A percentile compares a stretch with the other conserved stretches of the same genome.
phyloP scores from a whole-genome alignment of 2,888 invertebrate species.

The Zootermopsis nevadensis region DNA sequence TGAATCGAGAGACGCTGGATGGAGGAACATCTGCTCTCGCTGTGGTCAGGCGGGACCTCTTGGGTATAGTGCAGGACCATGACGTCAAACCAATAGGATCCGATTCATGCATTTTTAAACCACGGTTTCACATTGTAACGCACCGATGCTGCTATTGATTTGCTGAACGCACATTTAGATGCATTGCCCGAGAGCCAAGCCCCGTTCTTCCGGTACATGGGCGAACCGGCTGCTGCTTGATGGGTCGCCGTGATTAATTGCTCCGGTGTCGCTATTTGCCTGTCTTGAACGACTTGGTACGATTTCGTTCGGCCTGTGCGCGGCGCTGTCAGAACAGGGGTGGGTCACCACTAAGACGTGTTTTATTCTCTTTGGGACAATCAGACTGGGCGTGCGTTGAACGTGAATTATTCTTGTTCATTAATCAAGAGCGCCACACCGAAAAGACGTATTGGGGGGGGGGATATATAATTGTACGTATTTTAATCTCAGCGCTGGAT shows the following conservation, averaged over 20 bases:
- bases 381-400: no score
- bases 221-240: background rate
- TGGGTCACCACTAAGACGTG: no score
- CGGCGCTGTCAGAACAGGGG: no score
- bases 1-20: no score
- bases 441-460: no score
- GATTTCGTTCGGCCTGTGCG: no score
- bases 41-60: background rate
- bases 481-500: no score
- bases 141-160: slow-evolving; percentile 30
- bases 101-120: slow-evolving; percentile 42
- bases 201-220: background rate
- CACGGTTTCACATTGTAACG: slow-evolving; percentile 27
- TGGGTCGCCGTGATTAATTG: background rate
- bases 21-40: background rate
- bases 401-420: no score
- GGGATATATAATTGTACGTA: no score
- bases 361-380: no score
- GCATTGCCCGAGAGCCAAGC: background rate
- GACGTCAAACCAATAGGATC: slow-evolving; percentile 24
- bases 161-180: slow-evolving; percentile 15
- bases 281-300: background rate
- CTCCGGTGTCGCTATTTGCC: background rate
- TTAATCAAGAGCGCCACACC: no score
- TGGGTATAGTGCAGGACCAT: background rate